Conservation (phyloP, 2,113 vertebrate species). For the Rhynchomys soricoides region DNA sequence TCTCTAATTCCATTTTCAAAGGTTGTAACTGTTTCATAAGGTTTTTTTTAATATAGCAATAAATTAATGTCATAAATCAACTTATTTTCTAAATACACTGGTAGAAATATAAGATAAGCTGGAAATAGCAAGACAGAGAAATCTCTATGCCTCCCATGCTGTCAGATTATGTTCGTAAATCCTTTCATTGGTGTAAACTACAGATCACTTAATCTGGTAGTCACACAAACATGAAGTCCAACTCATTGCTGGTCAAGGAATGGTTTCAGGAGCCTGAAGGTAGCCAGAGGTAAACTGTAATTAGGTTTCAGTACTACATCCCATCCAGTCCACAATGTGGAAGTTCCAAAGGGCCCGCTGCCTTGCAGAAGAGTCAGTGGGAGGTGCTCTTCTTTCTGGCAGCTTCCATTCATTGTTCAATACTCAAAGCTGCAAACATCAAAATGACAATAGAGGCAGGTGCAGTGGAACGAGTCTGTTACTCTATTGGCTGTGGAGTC, state of each 20-base stretch:
- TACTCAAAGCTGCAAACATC: too few species aligned
- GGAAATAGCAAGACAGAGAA: not conserved
- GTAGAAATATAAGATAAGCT: not conserved
- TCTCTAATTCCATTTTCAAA: not conserved
- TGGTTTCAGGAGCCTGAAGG: not conserved
- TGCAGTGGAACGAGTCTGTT: not conserved
- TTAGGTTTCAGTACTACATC: too few species aligned
- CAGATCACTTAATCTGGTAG: not conserved
- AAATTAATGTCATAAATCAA: not conserved
- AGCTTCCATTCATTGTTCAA: not conserved
- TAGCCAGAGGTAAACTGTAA: not conserved
- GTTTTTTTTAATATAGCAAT: not conserved
- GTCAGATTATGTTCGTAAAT: too few species aligned
- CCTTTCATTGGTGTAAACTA: not conserved
- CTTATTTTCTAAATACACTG: not conserved
- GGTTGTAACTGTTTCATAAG: not conserved
- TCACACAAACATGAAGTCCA: not conserved
- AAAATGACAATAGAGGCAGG: accelerated
- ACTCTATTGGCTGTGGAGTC: not conserved
- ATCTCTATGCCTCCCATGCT: not conserved
- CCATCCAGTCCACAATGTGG: not conserved
- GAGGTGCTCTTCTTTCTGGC: not conserved
- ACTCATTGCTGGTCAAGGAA: not conserved
- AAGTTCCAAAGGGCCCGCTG: not conserved
- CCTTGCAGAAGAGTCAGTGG: not conserved